phyloP scores from a whole-genome alignment of 2,113 vertebrate species.

The Lamprologus sp. region DNA sequence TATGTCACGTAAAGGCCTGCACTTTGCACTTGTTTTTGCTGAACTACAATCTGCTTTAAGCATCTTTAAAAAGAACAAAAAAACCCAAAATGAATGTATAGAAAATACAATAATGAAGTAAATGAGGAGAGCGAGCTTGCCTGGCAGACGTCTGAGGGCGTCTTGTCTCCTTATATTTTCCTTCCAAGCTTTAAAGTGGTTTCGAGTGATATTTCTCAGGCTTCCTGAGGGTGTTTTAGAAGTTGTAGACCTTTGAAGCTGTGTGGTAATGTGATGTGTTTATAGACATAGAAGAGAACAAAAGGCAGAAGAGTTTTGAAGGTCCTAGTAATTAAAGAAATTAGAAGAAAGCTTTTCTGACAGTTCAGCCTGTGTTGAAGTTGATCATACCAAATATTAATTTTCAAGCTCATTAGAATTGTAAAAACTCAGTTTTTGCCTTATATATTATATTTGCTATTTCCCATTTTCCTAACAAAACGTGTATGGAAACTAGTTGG shows the following conservation, averaged over 20 bases:
- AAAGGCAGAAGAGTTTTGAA: neutral
- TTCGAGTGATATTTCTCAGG: neutral
- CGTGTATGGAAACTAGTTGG: neutral
- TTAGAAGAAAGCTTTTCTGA: neutral
- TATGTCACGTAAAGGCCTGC: neutral
- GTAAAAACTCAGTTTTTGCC: neutral
- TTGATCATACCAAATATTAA: neutral
- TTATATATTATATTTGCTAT: neutral
- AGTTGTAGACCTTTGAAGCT: neutral
- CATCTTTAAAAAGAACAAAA: neutral
- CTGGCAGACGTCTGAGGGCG: neutral
- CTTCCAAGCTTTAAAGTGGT: neutral
- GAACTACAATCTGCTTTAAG: neutral
- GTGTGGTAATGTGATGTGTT: neutral
- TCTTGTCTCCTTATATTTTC: neutral
- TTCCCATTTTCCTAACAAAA: neutral
- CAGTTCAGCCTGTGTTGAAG: neutral
- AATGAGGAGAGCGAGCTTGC: neutral
- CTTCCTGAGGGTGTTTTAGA: neutral
- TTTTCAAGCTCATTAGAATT: neutral
- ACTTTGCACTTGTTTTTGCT: neutral
- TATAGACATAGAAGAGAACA: neutral
- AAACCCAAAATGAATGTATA: neutral
- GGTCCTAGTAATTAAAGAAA: neutral
- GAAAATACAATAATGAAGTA: neutral